phyloP scores from a whole-genome alignment of 2,888 invertebrate genomes.

The Mactromeris polynyma region DNA sequence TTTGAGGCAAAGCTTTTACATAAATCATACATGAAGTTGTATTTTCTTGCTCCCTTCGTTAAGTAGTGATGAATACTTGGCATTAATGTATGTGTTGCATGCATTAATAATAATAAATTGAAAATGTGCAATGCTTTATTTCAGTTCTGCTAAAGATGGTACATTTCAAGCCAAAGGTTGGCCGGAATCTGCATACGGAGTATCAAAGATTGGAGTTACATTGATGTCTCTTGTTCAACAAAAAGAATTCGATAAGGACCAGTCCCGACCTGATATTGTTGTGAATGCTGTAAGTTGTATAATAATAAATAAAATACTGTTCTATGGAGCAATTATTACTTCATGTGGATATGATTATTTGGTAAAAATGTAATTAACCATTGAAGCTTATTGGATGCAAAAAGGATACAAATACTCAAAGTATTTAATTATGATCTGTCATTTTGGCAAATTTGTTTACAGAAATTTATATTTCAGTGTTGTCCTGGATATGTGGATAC shows the following conservation, averaged over 20 bases:
- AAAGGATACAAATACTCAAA: too few relatives aligned
- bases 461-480: conserved; percentile 77
- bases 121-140: background rate
- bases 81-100: background rate
- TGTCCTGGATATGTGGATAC: conserved; percentile 93
- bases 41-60: too few relatives aligned
- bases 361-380: background rate
- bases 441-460: background rate
- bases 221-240: conserved; percentile 92
- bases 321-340: too few relatives aligned
- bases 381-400: background rate
- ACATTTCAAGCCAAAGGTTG: conserved; percentile 88
- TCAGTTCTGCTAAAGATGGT: conserved; percentile 88
- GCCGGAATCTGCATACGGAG: conserved; percentile 90
- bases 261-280: conserved; percentile 89
- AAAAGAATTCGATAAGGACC: conserved; percentile 88
- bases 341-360: background rate
- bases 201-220: conserved; percentile 92
- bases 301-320: background rate
- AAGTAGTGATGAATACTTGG: background rate
- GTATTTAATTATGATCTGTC: background rate
- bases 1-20: too few relatives aligned
- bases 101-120: background rate
- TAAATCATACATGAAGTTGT: too few relatives aligned
- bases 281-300: conserved; percentile 89